Base-by-base conservation (phyloP, 2,888 invertebrate species). In the Drosophila meridiana region DNA sequence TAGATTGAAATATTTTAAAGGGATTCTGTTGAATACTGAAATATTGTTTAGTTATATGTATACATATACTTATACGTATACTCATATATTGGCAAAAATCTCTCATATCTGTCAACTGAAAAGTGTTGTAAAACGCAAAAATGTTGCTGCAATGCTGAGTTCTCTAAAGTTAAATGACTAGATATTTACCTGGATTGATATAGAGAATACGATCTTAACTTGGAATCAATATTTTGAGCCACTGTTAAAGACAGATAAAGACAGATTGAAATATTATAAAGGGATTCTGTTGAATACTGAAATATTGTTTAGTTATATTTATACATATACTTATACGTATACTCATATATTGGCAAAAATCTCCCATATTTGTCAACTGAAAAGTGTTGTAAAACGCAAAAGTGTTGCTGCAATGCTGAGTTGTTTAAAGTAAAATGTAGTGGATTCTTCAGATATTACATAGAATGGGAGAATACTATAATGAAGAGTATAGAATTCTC, bases 61-160 rank as follows among this genome's bases (percentile, higher is more conserved):
- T 20, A 20, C 20, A 20, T 20, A 20, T 20, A 20, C 20, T 20
- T 43, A 40, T 13, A 45, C 2, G 14, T 32, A 20, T 4, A 11
- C 8, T 9, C 8, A 48, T n/a, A 14, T n/a, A 43, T 50, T 56
- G 42, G 52, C 63, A 32, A 62, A 53, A 53, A 40, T 61, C 52
- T 43, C 7, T 11, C 47, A 47, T 28, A 47, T 28, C 14, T 11
- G 30, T 48, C 48, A 48, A 8, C 3, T 9, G 8, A 9, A 30
- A 11, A n/a, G 56, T 56, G 56, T 43, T 57, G 57, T 43, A 34
- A 57, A 20, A 20, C 20, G 20, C 20, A 14, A 20, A 32, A 32
- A 6, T 34, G 34, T 4, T 34, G 20, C 20, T 20, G 20, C 40
- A 14, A 40, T 7, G 6, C 6, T n/a, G 20, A 20, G 1, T 20